A percentile compares a stretch with the other conserved stretches of the same genome.
These are phyloP conservation scores for Temnothorax nylanderi DNA, from an alignment of 1,140 invertebrate species.

Conservation along the genomic window DNA sequence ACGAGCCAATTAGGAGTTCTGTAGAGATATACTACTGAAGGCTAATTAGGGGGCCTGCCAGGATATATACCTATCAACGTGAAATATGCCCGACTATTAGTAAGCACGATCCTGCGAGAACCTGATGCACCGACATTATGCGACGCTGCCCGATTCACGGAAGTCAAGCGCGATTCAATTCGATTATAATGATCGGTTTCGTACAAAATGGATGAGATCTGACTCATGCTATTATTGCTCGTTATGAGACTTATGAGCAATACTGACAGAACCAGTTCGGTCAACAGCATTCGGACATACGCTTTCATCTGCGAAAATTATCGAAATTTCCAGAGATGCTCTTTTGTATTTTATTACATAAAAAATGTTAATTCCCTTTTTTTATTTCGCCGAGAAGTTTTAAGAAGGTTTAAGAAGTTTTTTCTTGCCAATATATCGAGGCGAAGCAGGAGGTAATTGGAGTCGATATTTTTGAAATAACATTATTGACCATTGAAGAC, in stretches of 20 bases:
- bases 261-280: slow-evolving; percentile 66
- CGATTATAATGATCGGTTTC: slow-evolving; percentile 65
- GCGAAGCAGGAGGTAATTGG: slow-evolving; percentile 13
- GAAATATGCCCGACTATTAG: slow-evolving; percentile 31
- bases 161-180: slow-evolving; percentile 65
- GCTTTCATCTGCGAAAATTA: not conserved
- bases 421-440: not conserved
- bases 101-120: slow-evolving; percentile 27
- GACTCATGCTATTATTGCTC: slow-evolving; percentile 61
- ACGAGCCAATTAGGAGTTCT: slow-evolving; percentile 13
- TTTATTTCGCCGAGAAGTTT: not conserved
- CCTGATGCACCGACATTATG: slow-evolving; percentile 22
- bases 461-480: slow-evolving; percentile 16
- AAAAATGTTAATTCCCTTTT: not conserved
- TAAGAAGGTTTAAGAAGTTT: not conserved
- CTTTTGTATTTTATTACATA: not conserved
- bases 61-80: slow-evolving; percentile 26
- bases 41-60: slow-evolving; percentile 39
- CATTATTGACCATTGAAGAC: slow-evolving; percentile 20
- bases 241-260: slow-evolving; percentile 31
- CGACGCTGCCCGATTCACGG: slow-evolving; percentile 23
- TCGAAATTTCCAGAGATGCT: not conserved
- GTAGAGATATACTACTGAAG: slow-evolving; percentile 39
- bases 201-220: slow-evolving; percentile 53
- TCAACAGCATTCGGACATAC: not conserved